Evolutionary conservation across 2,888 invertebrate genomes (phyloP).

Genomic region (Mamestra brassicae): DNA sequence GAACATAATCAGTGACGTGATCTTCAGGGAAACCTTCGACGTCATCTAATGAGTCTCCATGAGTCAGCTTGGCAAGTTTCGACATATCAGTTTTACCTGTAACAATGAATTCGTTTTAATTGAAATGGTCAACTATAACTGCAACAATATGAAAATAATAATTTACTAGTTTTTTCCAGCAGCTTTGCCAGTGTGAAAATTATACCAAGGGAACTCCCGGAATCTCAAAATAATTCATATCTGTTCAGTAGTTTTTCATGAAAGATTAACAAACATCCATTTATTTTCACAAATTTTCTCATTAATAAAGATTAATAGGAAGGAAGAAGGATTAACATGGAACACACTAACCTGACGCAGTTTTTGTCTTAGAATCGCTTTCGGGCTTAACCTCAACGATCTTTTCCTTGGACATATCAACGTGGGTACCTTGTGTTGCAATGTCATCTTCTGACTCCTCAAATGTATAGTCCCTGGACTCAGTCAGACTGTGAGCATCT

Average conservation of each 20-base stretch:
- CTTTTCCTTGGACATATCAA: constrained; percentile 81
- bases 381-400: constrained; percentile 76
- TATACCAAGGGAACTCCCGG: no score
- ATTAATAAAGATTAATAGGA: no score
- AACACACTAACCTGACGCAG: constrained; percentile 67
- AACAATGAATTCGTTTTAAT: constrained; percentile 38
- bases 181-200: no score
- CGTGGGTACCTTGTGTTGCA: constrained; percentile 85
- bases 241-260: no score
- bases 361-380: constrained; percentile 74
- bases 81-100: constrained; percentile 78
- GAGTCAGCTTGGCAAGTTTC: constrained; percentile 81
- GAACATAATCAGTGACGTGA: constrained; percentile 86
- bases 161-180: not conserved
- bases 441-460: constrained; percentile 90
- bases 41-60: constrained; percentile 89
- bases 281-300: no score
- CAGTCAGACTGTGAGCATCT: constrained; percentile 88
- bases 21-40: constrained; percentile 90
- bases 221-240: no score
- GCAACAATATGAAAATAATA: not conserved
- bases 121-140: not conserved
- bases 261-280: no score
- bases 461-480: constrained; percentile 89
- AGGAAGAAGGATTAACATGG: not conserved